A percentile compares a stretch with the other conserved stretches of the same genome.
Conservation (phyloP, 2,113 vertebrate genomes). For the Piprites chloris region DNA sequence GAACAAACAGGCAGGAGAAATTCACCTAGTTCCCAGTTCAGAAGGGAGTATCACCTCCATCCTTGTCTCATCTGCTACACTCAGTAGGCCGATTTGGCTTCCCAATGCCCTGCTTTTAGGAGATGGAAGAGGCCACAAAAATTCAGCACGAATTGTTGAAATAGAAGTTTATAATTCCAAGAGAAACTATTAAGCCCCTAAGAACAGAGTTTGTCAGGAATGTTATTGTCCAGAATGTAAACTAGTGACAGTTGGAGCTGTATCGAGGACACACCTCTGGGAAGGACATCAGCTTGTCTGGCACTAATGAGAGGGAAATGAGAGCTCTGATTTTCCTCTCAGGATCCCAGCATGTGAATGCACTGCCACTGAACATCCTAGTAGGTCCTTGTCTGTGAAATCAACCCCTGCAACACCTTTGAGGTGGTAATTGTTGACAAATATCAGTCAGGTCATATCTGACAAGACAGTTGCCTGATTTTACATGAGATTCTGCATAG, state of each 20-base stretch:
- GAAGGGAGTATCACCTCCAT: neutral
- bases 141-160: neutral
- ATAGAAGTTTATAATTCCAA: neutral
- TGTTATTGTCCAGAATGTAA: neutral
- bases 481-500: neutral
- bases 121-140: neutral
- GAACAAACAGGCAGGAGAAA: neutral
- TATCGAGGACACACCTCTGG: neutral
- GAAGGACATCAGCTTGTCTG: neutral
- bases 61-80: neutral
- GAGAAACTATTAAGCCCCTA: neutral
- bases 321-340: neutral
- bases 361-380: neutral
- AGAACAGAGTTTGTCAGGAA: neutral
- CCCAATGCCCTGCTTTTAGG: neutral
- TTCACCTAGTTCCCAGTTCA: neutral
- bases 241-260: fast-evolving
- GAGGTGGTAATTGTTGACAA: neutral
- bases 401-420: neutral
- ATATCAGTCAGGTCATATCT: neutral
- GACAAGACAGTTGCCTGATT: neutral
- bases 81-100: neutral
- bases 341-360: neutral
- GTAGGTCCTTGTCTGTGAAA: neutral
- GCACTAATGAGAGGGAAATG: neutral